Evolutionary conservation across 1,140 invertebrate species (phyloP).

Genomic region (Papilio polyxenes): DNA sequence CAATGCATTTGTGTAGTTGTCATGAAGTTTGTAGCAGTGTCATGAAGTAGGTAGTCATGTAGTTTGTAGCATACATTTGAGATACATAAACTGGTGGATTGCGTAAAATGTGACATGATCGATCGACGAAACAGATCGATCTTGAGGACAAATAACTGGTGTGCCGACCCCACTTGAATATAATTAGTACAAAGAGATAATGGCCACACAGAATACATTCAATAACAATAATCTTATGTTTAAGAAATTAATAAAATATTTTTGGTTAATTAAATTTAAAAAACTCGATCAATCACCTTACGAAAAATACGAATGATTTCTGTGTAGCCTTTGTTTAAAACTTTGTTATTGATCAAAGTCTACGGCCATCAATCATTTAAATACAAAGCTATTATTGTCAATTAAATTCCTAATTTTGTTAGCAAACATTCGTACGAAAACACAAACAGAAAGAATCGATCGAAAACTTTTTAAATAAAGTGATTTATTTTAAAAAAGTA

Average conservation of each 20-base stretch:
- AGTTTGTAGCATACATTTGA: not conserved
- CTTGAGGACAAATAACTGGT: too few relatives aligned
- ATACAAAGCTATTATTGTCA: not conserved
- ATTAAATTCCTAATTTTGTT: not conserved
- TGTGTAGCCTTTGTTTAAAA: not conserved
- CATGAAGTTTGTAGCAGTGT: too few relatives aligned
- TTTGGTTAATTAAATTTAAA: not conserved
- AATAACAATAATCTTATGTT: not conserved
- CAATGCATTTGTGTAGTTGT: too few relatives aligned
- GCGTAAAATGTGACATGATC: too few relatives aligned
- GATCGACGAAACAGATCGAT: too few relatives aligned
- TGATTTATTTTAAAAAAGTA: too few relatives aligned
- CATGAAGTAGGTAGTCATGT: too few relatives aligned
- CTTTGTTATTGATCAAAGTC: not conserved
- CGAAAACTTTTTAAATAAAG: not conserved
- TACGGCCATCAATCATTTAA: not conserved
- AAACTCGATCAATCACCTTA: not conserved
- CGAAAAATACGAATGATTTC: not conserved
- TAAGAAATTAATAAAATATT: not conserved
- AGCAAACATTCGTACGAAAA: not conserved
- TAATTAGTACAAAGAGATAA: too few relatives aligned
- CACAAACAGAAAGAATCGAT: slow-evolving; percentile 6
- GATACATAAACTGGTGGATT: too few relatives aligned
- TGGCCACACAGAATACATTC: too few relatives aligned
- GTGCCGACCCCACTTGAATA: too few relatives aligned